phyloP scores from a whole-genome alignment of 2,113 vertebrate species.

The Osmerus mordax region DNA sequence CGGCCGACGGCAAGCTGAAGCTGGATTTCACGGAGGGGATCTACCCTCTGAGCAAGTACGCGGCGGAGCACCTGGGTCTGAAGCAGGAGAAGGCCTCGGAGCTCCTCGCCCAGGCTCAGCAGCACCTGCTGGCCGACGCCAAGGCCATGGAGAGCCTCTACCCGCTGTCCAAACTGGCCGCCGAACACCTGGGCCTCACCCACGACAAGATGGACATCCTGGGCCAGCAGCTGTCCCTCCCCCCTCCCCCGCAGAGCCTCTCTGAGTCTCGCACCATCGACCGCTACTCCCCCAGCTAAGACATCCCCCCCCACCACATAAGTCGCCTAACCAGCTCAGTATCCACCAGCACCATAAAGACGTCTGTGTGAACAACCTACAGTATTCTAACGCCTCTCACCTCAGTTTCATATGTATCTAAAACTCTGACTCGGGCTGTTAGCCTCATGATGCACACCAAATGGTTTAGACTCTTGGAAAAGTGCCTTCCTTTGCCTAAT shows the following conservation, averaged over 20 bases:
- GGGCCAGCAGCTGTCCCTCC: constrained; percentile 68
- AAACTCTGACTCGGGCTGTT: constrained; percentile 66
- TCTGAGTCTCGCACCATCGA: constrained; percentile 84
- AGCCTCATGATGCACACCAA: constrained; percentile 59
- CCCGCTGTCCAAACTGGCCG: constrained; percentile 90
- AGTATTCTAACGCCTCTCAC: constrained; percentile 72
- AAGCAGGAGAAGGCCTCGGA: constrained; percentile 93
- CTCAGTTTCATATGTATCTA: constrained; percentile 63
- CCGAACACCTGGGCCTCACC: constrained; percentile 86
- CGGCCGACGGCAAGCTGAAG: constrained; percentile 84
- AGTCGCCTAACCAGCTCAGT: constrained; percentile 18
- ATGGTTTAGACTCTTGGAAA: constrained; percentile 53
- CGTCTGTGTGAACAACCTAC: constrained; percentile 60
- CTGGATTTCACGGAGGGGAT: constrained; percentile 90
- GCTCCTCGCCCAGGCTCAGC: constrained; percentile 86
- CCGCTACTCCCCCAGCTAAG: constrained; percentile 90
- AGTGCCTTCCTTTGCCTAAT: constrained; percentile 66
- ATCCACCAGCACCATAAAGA: constrained; percentile 29
- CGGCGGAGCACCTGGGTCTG: constrained; percentile 89
- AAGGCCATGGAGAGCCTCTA: constrained; percentile 93
- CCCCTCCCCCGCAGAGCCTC: constrained; percentile 73
- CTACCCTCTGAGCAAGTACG: constrained; percentile 91
- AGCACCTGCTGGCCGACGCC: constrained; percentile 87
- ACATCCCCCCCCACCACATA: not conserved
- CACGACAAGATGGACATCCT: constrained; percentile 92